These are phyloP conservation scores for Propithecus perrieri DNA, from an alignment of 2,797 vertebrate genomes.

Conservation along the genomic window DNA sequence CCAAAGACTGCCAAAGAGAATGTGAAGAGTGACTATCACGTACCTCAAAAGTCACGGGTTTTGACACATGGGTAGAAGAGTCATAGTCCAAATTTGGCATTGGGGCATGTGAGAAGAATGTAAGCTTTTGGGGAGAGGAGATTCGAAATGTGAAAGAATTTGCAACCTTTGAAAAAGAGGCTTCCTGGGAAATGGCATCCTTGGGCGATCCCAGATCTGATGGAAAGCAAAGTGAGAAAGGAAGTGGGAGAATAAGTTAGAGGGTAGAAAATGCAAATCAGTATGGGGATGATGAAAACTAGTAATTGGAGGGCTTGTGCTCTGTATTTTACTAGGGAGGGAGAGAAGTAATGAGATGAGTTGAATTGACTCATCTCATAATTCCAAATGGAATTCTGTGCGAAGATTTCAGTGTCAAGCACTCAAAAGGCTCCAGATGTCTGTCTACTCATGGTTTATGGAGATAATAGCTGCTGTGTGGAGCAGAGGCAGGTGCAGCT, in stretches of 20 bases:
- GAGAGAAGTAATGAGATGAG: neutral
- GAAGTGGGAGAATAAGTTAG: neutral
- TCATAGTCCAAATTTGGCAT: neutral
- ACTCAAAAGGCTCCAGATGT: neutral
- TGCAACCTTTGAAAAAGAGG: neutral
- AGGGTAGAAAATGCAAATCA: neutral
- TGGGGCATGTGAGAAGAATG: neutral
- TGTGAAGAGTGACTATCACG: neutral
- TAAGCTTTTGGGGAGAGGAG: neutral
- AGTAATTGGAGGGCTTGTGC: neutral
- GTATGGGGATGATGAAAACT: neutral
- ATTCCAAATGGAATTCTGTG: neutral
- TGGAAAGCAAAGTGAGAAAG: neutral
- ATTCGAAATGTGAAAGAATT: neutral
- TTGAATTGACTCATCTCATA: neutral
- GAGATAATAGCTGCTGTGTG: neutral
- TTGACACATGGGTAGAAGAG: neutral
- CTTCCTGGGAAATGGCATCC: neutral
- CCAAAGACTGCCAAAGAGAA: neutral
- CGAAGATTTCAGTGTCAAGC: neutral
- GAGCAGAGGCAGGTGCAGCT: neutral
- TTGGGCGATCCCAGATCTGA: neutral
- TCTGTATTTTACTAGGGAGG: neutral
- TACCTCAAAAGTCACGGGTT: neutral
- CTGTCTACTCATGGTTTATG: neutral